A percentile compares a stretch with the other conserved stretches of the same genome.
Conservation (phyloP, 2,888 invertebrate genomes). For the Coronaproctus castanopsis region DNA sequence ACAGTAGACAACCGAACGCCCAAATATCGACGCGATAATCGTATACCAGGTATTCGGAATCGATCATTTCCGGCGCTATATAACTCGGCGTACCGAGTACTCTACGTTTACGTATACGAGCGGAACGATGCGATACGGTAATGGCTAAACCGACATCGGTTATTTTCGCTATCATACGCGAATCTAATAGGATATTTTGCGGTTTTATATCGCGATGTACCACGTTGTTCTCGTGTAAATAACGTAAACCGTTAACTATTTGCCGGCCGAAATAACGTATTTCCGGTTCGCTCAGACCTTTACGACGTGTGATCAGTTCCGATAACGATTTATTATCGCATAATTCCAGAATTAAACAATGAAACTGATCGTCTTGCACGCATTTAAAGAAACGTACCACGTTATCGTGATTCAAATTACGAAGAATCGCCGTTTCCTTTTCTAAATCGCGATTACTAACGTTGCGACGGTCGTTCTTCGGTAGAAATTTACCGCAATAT, state of each 20-base stretch:
- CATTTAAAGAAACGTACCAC: constrained; percentile 9
- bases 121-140: constrained; percentile 1
- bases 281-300: constrained; percentile 7
- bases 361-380: constrained; percentile 2
- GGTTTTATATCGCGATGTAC: constrained; percentile 11
- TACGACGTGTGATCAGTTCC: constrained; percentile 9
- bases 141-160: constrained; percentile 10
- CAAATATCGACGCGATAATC: constrained; percentile 11
- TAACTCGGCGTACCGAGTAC: constrained; percentile 10
- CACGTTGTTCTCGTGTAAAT: constrained; percentile 7
- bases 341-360: constrained; percentile 8
- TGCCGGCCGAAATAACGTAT: constrained; percentile 10
- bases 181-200: constrained; percentile 9
- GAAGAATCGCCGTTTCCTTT: constrained; percentile 7
- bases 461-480: too few relatives aligned
- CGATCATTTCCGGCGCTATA: constrained; percentile 10
- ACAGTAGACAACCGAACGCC: constrained; percentile 11
- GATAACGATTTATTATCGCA: constrained; percentile 10
- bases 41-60: neutral
- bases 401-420: constrained; percentile 6
- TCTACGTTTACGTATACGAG: constrained; percentile 6
- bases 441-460: too few relatives aligned
- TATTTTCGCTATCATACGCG: constrained; percentile 4
- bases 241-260: constrained; percentile 6
- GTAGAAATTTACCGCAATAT: too few relatives aligned